Percentiles rank a stretch among this genome's conserved stretches.
phyloP scores from a whole-genome alignment of 2,797 vertebrate species.

The Alexandromys oeconomus region DNA sequence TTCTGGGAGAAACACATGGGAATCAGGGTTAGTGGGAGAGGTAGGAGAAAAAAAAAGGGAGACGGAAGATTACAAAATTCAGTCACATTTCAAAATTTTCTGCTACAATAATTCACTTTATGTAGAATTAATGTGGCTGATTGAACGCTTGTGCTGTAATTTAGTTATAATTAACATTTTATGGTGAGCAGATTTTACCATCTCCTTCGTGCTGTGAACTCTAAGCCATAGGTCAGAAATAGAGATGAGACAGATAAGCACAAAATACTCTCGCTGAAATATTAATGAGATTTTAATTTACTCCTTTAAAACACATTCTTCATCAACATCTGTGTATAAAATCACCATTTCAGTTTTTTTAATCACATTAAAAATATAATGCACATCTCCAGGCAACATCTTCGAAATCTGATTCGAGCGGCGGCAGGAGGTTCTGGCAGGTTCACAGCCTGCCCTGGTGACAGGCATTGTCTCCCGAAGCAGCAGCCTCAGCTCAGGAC shows the following conservation, averaged over 20 bases:
- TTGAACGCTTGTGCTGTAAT: slow-evolving; percentile 92
- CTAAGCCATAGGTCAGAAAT: slow-evolving; percentile 92
- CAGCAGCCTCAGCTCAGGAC: background rate
- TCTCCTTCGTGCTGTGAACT: slow-evolving; percentile 92
- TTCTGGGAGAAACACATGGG: slow-evolving; percentile 72
- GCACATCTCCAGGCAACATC: slow-evolving; percentile 84
- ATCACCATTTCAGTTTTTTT: slow-evolving; percentile 87
- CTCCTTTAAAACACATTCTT: slow-evolving; percentile 91
- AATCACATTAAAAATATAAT: slow-evolving; percentile 88
- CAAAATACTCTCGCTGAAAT: slow-evolving; percentile 90
- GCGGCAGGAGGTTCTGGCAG: slow-evolving; percentile 60
- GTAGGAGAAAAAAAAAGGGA: slow-evolving; percentile 74
- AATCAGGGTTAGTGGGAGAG: slow-evolving; percentile 76
- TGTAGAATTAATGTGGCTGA: slow-evolving; percentile 93
- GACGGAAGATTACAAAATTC: slow-evolving; percentile 90
- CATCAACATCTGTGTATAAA: slow-evolving; percentile 88
- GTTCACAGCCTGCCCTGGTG: slow-evolving; percentile 63
- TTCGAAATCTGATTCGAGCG: slow-evolving; percentile 72
- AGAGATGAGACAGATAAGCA: slow-evolving; percentile 92
- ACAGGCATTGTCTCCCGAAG: background rate
- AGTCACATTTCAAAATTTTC: slow-evolving; percentile 94
- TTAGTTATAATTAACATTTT: slow-evolving; percentile 94
- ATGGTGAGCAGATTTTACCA: slow-evolving; percentile 91
- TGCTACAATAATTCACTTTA: slow-evolving; percentile 93
- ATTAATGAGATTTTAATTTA: slow-evolving; percentile 93